Percentiles rank a stretch among this genome's conserved stretches.
Evolutionary conservation across 2,888 invertebrate genomes (phyloP).

Genomic region (Drosophila melanocephala): DNA sequence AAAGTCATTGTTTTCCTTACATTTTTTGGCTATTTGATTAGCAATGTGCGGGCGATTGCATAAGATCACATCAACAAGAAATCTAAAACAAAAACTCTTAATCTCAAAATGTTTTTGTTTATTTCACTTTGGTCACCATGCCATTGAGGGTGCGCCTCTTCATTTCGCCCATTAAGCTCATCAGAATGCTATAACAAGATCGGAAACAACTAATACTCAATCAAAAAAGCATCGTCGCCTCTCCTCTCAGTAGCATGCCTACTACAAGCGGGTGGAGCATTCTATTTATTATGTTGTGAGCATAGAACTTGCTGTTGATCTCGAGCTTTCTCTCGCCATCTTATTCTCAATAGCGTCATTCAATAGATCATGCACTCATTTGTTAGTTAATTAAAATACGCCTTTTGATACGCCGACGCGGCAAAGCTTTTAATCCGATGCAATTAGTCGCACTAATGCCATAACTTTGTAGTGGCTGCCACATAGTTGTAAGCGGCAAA

Average conservation of each 20-base stretch:
- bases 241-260: constrained; percentile 24
- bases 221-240: constrained; percentile 28
- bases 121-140: constrained; percentile 61
- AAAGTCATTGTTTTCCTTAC: constrained; percentile 28
- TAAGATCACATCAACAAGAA: constrained; percentile 64
- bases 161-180: constrained; percentile 59
- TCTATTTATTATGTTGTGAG: constrained; percentile 59
- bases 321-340: constrained; percentile 11
- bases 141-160: constrained; percentile 40
- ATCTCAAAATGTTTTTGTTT: constrained; percentile 77
- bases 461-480: constrained; percentile 34
- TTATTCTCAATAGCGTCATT: constrained; percentile 17
- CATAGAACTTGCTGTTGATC: constrained; percentile 32
- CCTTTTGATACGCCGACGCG: constrained; percentile 71
- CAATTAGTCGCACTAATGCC: constrained; percentile 69
- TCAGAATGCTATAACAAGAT: constrained; percentile 42
- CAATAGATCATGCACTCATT: constrained; percentile 61
- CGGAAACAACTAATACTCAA: constrained; percentile 49
- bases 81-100: constrained; percentile 44
- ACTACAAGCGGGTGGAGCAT: constrained; percentile 42
- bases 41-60: constrained; percentile 72
- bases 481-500: constrained; percentile 24
- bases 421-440: constrained; percentile 68
- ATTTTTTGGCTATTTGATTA: constrained; percentile 20
- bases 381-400: constrained; percentile 69